phyloP scores from a whole-genome alignment of 2,888 invertebrate species.

The Dicyrtomina minuta region DNA sequence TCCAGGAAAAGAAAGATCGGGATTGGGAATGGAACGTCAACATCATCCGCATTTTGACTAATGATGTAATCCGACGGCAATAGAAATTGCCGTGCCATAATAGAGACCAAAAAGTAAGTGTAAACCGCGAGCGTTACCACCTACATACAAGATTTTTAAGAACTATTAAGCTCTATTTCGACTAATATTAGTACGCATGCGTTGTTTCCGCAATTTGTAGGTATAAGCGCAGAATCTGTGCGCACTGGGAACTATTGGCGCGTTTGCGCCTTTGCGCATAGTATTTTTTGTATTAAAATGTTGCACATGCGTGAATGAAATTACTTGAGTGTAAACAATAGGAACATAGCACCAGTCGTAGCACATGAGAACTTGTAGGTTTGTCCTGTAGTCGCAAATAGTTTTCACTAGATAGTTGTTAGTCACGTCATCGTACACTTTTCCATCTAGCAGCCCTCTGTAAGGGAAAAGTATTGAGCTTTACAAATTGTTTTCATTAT shows the following conservation, averaged over 20 bases:
- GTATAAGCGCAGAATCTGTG: too few species aligned
- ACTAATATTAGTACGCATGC: too few species aligned
- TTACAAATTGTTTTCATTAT: too few species aligned
- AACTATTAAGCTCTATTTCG: too few species aligned
- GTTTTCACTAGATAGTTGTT: conserved; percentile 58
- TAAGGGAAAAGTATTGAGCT: too few species aligned
- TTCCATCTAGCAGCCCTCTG: conserved; percentile 54
- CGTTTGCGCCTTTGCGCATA: too few species aligned
- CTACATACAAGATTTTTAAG: too few species aligned
- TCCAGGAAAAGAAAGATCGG: conserved; percentile 25
- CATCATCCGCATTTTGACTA: background rate
- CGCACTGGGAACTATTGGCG: too few species aligned
- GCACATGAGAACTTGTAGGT: conserved; percentile 54
- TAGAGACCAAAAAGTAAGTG: conserved; percentile 3
- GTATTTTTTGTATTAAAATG: too few species aligned
- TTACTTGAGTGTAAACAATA: conserved; percentile 56
- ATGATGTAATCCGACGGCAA: conserved; percentile 6
- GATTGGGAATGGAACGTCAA: conserved; percentile 13
- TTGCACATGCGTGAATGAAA: too few species aligned
- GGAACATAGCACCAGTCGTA: conserved; percentile 56
- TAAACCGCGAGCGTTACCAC: conserved; percentile 26
- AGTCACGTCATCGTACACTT: conserved; percentile 57
- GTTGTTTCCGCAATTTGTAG: too few species aligned
- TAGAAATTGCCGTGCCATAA: conserved; percentile 22
- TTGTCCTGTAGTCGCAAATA: conserved; percentile 56